Base-by-base conservation (phyloP, 1,140 invertebrate genomes). In the Proctacanthus coquilletti region DNA sequence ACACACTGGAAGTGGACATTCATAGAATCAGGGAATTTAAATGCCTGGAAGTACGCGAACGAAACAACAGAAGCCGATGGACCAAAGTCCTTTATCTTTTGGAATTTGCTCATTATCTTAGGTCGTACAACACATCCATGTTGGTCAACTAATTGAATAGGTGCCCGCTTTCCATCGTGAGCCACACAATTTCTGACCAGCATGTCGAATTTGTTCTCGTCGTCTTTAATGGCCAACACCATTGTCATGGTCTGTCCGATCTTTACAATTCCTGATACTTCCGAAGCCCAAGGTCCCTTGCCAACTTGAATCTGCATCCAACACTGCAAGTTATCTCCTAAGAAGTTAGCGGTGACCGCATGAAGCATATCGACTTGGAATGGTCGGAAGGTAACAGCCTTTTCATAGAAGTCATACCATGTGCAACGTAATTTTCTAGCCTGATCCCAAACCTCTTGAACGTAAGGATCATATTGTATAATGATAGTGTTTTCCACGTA, bases 221-320 rank as follows among this genome's bases (percentile, higher is more conserved):
- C 87, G 47, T 93, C 88, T 59, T 93, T 92, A 46, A 93, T 93
- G 14, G 87, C 88, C 33, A 93, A 61, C 2, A 92, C 87, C 85
- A 93, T 91, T 0, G 87, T 93, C 87, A 93, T 92, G 0, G 87
- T 93, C 58, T 93, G 87, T 8, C 88, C 88, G 40, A 93, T 93
- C 63, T 92, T 92, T 1, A 93, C 87, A 46, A 93, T 91, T 23
- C 88, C 88, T 0, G 84, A 86, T 1, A 93, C 88, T 64, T 93
- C 88, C 4, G 83, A 87, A 15, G 88, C 86, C 86, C 86, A 93
- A 0, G 88, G 88, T 38, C 88, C 87, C 57, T 89, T 91, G 18
- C 88, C 88, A 15, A 88, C 84, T 61, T 93, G 87, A 44, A 93
- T 91, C 60, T 92, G 87, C 86, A 92, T 92, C 87, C 87, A 93